Conservation (phyloP, 1,140 invertebrate species). For the Caenorhabditis elegans region DNA sequence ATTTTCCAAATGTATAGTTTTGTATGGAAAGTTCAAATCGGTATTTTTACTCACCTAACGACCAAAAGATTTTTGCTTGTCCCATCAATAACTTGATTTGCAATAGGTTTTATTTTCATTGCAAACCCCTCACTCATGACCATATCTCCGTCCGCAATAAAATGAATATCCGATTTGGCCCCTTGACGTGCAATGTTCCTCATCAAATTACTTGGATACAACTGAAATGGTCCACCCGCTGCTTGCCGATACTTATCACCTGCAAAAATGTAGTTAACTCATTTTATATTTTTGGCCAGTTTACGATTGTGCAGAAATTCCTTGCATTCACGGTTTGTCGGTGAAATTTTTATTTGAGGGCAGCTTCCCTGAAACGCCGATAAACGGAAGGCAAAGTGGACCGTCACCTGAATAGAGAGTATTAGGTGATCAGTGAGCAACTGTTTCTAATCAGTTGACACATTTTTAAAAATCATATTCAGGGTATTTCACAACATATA, state of each 20-base stretch:
- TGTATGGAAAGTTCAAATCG: too few species aligned
- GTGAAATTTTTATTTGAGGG: neutral
- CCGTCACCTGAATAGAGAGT: neutral
- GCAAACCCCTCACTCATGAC: neutral
- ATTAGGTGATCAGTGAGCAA: conserved; percentile 2
- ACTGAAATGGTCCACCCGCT: neutral
- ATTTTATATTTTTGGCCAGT: too few species aligned
- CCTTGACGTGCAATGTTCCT: neutral
- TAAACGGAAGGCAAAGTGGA: neutral
- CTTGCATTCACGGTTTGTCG: neutral
- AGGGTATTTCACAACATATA: too few species aligned
- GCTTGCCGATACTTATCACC: neutral
- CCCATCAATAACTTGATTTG: neutral
- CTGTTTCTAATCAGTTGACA: neutral
- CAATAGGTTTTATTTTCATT: neutral
- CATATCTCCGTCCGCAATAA: neutral
- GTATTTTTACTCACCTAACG: neutral
- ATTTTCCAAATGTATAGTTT: too few species aligned
- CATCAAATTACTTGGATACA: neutral
- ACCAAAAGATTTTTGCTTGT: neutral
- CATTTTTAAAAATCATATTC: neutral
- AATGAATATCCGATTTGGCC: neutral
- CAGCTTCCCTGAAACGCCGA: neutral
- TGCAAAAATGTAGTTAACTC: neutral
- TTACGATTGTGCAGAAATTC: neutral